Base-by-base conservation (phyloP, 2,888 invertebrate species). In the Pocota personata region DNA sequence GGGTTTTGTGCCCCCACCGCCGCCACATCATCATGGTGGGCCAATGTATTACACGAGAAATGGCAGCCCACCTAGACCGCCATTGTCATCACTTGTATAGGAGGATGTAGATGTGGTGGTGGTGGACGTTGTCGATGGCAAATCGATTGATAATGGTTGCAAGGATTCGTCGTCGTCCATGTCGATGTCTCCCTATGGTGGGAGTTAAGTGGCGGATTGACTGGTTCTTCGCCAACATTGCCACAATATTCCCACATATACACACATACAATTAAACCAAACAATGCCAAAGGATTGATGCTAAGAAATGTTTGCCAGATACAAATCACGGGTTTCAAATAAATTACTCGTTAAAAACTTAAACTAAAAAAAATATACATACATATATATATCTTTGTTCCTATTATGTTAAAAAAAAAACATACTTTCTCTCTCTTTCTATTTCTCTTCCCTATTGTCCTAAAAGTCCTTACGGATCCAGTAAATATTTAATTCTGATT, bases 1-100 rank as follows among this genome's bases (percentile, higher is more conserved):
- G 19, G 94, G 95, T 0, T 95, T 95, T 67, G 94, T 95, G 6
- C 92, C 93, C 8, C 90, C 90, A 64, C 92, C 92, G 40, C 93
- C 94, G 43, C 92, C 94, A 43, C 94, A 94, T 88, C 93, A 94
- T 50, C 91, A 92, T 69, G 90, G 91, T 71, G 89, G 91, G 4
- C 91, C 91, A 89, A 91, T 91, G 52, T 91, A 92, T 21, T 92
- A 92, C 87, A 92, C 92, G 19, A 90, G 92, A 88, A 92, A 92
- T 88, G 90, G 91, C 84, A 92, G 93, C 89, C 93, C 93, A 64
- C 92, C 92, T 75, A 89, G 93, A 71, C 92, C 93, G 78, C 92
- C 92, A 79, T 89, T 93, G 71, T 92, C 93, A 8, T 92, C 93
- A 87, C 90, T 93, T 40, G 93, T 93, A 91, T 93, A 93, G 92